Evolutionary conservation across 1,140 invertebrate genomes (phyloP), one percentile per base, ranked within the genome.

Genomic region (Saccostrea cuccullata): DNA sequence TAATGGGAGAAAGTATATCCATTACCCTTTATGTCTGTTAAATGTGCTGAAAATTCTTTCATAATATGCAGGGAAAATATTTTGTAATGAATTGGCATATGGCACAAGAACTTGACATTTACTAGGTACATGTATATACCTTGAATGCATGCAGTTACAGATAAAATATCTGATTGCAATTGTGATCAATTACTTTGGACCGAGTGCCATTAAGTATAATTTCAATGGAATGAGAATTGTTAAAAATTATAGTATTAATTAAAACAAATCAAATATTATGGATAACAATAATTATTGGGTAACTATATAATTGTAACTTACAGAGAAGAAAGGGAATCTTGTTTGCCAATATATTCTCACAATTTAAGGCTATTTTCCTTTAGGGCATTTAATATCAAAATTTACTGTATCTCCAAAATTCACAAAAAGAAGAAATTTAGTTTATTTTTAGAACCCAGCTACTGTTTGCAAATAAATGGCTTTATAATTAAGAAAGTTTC

Each of bases 11-110:
- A 67, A 67, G 23, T 23, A 30, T 77, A 77, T 30, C 70, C 70
- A 77, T 30, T 77, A 36, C 26, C 70, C 13, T 77, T 77, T 77
- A 77, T 77, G 30, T 77, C 70, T 77, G 70, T 77, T 77, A 77
- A 77, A 77, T 77, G 26, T 77, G 30, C 70, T 30, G 70, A 30
- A 30, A 15, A 30, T 77, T 77, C 26, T 77, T 77, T 77, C 70
- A 77, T 77, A 77, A 77, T 77, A 36, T 36, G 26, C 70, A 77
- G 70, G 9, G 70, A 30, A 67, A 77, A 77, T 30, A 77, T 36
- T 30, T 77, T 77, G 23, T 26, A 77, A 77, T 77, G 70, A 77
- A 30, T 77, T 77, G 70, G 30, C 70, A 36, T 26, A 30, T 77
- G 70, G 70, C 15, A 64, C 58, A 64, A 47, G 47, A 47, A 17